Evolutionary conservation across 2,113 vertebrate genomes (phyloP), one percentile per base, ranked within the genome.

Genomic region (Bambusicola thoracicus): DNA sequence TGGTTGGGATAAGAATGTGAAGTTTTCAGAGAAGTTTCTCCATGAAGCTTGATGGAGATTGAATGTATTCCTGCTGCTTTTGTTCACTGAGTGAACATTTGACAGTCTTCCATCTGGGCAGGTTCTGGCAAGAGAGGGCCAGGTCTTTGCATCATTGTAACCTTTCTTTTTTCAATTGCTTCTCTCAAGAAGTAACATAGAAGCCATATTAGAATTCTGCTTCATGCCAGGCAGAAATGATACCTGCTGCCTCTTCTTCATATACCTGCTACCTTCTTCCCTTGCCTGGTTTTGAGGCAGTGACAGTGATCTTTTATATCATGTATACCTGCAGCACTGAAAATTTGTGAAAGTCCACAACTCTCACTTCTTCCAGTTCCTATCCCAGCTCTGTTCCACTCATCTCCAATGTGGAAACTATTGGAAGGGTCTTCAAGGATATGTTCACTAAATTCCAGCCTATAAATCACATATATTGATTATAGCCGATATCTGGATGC

Each of bases 371-470:
- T 51, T 81, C 29, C 63, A 41, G 11, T 48, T 81, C 29, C 59
- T 77, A 29, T 21, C 41, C 38, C 43, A 86, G 36, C 36, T 78
- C n/a, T 56, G 27, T 34, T 55, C 9, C 58, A 55, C 55, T 72
- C 40, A 10, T 44, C 59, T 65, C 51, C 24, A 65, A 8, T 4
- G 8, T 44, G 66, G 27, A 84, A 90, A 15, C 27, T 30, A 41
- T 29, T 87, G 24, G 21, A 36, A 14, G 17, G 53, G 55, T 91
- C 69, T 85, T 83, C 69, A 62, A 92, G 41, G 41, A 8, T 87
- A 82, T 59, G 48, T 79, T 51, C 59, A 74, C 77, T 78, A 59
- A 87, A 88, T 83, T 81, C 24, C 43, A 84, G n/a, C n/a, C 30
- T 78, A 29, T 78, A 86, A 68, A 59, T 88, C 53, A 68, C 40